phyloP scores from a whole-genome alignment of 2,113 vertebrate genomes.

The Mola mola region DNA sequence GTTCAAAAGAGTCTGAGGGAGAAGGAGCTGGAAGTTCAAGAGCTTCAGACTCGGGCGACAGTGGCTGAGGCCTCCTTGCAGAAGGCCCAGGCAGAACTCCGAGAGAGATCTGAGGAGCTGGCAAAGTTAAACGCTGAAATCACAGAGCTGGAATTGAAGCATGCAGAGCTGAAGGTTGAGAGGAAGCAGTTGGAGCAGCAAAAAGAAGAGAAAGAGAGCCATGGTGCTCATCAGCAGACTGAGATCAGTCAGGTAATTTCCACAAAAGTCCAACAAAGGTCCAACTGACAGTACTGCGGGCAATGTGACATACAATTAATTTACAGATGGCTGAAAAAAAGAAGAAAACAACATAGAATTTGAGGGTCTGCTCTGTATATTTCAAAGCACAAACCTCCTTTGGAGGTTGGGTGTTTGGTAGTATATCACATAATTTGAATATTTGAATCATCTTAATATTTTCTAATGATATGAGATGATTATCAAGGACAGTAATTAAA shows the following conservation, averaged over 20 bases:
- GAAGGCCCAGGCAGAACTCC: slow-evolving; percentile 84
- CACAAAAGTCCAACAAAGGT: background rate
- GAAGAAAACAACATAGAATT: too few species aligned
- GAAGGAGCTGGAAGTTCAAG: slow-evolving; percentile 89
- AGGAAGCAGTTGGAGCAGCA: slow-evolving; percentile 95
- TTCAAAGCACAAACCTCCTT: too few species aligned
- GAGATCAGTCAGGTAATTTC: slow-evolving; percentile 91
- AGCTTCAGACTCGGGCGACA: slow-evolving; percentile 86
- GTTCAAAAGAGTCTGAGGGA: slow-evolving; percentile 87
- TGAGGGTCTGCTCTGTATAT: too few species aligned
- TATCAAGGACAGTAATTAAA: too few species aligned
- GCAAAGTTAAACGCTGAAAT: slow-evolving; percentile 89
- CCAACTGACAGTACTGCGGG: background rate
- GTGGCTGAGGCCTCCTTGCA: slow-evolving; percentile 84
- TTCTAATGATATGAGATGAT: too few species aligned
- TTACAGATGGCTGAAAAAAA: background rate
- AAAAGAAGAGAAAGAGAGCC: slow-evolving; percentile 92
- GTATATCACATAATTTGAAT: too few species aligned
- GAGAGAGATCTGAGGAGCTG: slow-evolving; percentile 84
- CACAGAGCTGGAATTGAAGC: slow-evolving; percentile 87
- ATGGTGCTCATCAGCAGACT: slow-evolving; percentile 89
- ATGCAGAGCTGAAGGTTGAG: slow-evolving; percentile 91
- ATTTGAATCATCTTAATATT: too few species aligned
- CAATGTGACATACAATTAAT: background rate
- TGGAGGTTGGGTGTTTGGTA: too few species aligned